These are phyloP conservation scores for Beroe forskalii DNA, from an alignment of 37 sponge, comb jelly and placozoan genomes.

Conservation along the genomic window DNA sequence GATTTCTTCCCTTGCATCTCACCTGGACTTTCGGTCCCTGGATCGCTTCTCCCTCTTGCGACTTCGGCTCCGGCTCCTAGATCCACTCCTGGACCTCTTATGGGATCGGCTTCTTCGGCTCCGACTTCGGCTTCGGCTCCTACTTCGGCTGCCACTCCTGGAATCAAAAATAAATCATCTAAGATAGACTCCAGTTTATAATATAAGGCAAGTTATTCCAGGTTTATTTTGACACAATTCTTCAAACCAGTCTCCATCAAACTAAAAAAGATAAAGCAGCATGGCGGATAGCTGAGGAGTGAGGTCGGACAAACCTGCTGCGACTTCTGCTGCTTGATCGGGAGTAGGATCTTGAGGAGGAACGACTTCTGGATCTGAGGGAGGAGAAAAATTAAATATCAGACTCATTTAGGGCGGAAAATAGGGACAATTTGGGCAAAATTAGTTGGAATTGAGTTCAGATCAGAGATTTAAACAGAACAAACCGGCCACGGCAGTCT, in stretches of 20 bases:
- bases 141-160: not conserved
- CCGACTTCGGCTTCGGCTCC: conserved; percentile 7
- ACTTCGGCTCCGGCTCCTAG: conserved; percentile 52
- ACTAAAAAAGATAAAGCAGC: too few relatives aligned
- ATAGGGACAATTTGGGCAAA: too few relatives aligned
- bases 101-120: conserved; percentile 54
- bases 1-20: too few relatives aligned
- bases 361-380: not conserved
- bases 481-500: conserved; percentile 45
- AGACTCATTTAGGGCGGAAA: too few relatives aligned
- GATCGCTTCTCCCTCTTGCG: conserved; percentile 13
- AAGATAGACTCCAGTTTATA: too few relatives aligned
- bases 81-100: conserved; percentile 58
- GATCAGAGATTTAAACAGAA: too few relatives aligned
- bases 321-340: conserved; percentile 56
- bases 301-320: not conserved
- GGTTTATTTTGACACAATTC: too few relatives aligned
- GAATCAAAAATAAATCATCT: too few relatives aligned
- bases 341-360: conserved; percentile 22
- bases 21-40: not conserved
- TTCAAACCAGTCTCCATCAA: too few relatives aligned
- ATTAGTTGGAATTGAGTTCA: too few relatives aligned
- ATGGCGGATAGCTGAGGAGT: too few relatives aligned
- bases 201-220: too few relatives aligned
- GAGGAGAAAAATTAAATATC: not conserved